Evolutionary conservation across 1,140 invertebrate genomes (phyloP), one percentile per base, ranked within the genome.

Genomic region (Pemphigus obesinymphae): DNA sequence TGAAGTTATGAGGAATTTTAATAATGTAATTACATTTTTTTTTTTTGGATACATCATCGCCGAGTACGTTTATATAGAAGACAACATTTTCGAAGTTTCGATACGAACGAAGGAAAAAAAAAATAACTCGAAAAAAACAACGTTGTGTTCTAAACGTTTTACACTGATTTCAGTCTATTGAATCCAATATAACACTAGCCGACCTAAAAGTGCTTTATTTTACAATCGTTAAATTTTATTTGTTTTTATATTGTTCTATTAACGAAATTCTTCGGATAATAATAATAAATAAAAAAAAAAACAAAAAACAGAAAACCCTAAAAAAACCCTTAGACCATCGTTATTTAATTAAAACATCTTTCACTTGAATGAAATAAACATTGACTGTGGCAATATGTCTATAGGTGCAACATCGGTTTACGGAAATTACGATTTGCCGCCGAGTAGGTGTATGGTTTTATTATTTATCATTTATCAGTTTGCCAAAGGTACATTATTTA

Each of bases 391-490:
- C 15, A n/a, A n/a, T n/a, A n/a, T n/a, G n/a, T n/a, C n/a, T n/a
- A n/a, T n/a, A n/a, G n/a, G n/a, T n/a, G n/a, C n/a, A n/a, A n/a
- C n/a, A n/a, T n/a, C 34, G 34, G 63, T 68, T 40, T 23, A 40
- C 20, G 34, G 34, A 68, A n/a, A 37, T 37, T 37, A 68, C 34
- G n/a, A 43, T 43, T 43, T 2, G 1, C 34, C 11, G 13, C 10
- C n/a, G n/a, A 70, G 13, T 26, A 40, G 37, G 1, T 45, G 43
- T 11, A 1, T 4, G 43, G 15, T 70, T 70, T 70, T 70, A 70
- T 70, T 40, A 70, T 70, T 70, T 70, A 70, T 70, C 23, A 70
- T 43, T 70, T 43, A 68, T 26, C 63, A 43, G 20, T 66, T 66
- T n/a, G 66, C n/a, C 10, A 43, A 26, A 43, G 34, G 3, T 68